These are phyloP conservation scores for Slavum lentiscoides DNA, from an alignment of 2,888 invertebrate genomes.

Conservation along the genomic window DNA sequence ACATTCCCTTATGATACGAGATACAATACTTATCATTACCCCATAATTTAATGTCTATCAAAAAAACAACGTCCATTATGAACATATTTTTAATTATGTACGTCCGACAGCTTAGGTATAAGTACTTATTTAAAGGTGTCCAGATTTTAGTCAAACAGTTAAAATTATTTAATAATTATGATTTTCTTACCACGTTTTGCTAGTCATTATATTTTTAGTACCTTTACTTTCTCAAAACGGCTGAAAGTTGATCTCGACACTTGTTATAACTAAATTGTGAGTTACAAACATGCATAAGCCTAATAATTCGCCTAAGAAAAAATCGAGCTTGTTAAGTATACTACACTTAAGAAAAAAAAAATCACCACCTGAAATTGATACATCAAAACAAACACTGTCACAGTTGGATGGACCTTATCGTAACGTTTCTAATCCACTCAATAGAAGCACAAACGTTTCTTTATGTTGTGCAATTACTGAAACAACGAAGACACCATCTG, in stretches of 20 bases:
- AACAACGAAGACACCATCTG: slow-evolving; percentile 60
- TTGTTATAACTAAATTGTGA: not conserved
- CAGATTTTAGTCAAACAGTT: not conserved
- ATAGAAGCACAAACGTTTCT: slow-evolving; percentile 56
- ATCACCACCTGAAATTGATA: not conserved
- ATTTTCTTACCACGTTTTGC: slow-evolving; percentile 10
- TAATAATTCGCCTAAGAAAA: slow-evolving; percentile 40
- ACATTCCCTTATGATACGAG: too few species aligned
- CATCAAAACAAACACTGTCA: not conserved
- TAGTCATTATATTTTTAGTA: not conserved
- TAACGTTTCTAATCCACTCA: slow-evolving; percentile 39
- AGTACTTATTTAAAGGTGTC: not conserved
- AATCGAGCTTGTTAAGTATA: slow-evolving; percentile 37
- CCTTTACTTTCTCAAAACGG: not conserved
- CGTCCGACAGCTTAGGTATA: not conserved
- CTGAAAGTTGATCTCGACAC: slow-evolving; percentile 11
- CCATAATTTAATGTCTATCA: too few species aligned
- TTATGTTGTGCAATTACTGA: slow-evolving; percentile 62
- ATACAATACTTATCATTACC: too few species aligned
- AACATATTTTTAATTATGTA: not conserved
- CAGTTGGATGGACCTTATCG: slow-evolving; percentile 35
- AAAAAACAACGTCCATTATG: too few species aligned
- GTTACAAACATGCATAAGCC: slow-evolving; percentile 26
- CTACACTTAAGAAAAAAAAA: slow-evolving; percentile 39
- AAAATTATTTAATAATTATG: slow-evolving; percentile 1